Evolutionary conservation across 2,888 invertebrate species (phyloP).

Genomic region (Halictus quadricinctus): DNA sequence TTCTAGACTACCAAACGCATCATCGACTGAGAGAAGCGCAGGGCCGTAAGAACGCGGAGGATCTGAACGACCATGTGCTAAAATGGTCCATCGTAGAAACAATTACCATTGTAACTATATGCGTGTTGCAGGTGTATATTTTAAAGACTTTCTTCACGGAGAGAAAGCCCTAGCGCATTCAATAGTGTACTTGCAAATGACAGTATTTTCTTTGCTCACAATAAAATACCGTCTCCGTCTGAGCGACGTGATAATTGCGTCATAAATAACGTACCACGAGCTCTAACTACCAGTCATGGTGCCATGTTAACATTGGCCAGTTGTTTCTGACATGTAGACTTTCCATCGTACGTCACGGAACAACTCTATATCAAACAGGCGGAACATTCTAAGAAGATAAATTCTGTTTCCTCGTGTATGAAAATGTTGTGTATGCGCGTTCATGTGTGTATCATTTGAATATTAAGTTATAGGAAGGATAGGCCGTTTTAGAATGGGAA

Average conservation of each 20-base stretch:
- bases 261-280: conserved; percentile 31
- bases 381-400: conserved; percentile 29
- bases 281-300: conserved; percentile 37
- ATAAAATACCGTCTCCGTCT: conserved; percentile 43
- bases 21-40: conserved; percentile 97
- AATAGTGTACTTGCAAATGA: conserved; percentile 59
- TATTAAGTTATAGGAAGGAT: conserved; percentile 60
- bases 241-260: conserved; percentile 21
- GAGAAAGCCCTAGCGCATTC: conserved; percentile 72
- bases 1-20: conserved; percentile 98
- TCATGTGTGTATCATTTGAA: conserved; percentile 52
- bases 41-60: conserved; percentile 97
- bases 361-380: conserved; percentile 11
- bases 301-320: conserved; percentile 47
- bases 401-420: conserved; percentile 33
- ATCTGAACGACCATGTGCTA: conserved; percentile 96
- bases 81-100: conserved; percentile 97
- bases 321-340: conserved; percentile 31
- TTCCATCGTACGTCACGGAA: not conserved
- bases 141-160: conserved; percentile 94
- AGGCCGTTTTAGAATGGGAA: conserved; percentile 47
- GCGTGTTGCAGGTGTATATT: conserved; percentile 95
- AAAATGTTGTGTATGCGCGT: conserved; percentile 47
- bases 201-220: conserved; percentile 37
- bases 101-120: conserved; percentile 91